Percentiles rank a stretch among this genome's conserved stretches.
Conservation (phyloP, 2,797 vertebrate species). For the Ceyx erithaca region DNA sequence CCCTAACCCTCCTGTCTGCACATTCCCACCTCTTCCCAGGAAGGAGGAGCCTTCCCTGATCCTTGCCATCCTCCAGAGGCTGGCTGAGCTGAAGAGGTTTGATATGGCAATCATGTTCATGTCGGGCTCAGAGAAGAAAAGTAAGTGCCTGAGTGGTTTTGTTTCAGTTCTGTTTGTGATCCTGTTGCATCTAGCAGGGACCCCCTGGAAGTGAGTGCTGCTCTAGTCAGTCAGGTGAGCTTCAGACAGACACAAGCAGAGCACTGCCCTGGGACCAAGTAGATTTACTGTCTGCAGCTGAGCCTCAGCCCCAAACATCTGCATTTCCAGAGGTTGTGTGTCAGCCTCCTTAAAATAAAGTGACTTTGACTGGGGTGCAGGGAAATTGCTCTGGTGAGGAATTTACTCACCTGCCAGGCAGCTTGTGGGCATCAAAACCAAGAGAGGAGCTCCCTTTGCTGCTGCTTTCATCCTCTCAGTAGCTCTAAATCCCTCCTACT, state of each 20-base stretch:
- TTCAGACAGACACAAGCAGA: not conserved
- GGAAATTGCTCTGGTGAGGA: not conserved
- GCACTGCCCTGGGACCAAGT: not conserved
- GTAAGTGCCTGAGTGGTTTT: conserved; percentile 75
- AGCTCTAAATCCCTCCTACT: not conserved
- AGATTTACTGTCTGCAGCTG: not conserved
- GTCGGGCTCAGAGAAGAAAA: conserved; percentile 89
- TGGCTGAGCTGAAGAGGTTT: conserved; percentile 89
- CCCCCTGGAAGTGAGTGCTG: fast-evolving
- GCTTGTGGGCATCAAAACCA: not conserved
- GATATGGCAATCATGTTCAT: conserved; percentile 98
- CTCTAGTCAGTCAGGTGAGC: not conserved
- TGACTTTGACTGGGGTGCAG: not conserved
- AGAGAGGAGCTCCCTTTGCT: not conserved
- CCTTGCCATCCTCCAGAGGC: conserved; percentile 85
- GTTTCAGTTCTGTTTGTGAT: not conserved
- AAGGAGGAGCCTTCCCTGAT: conserved; percentile 83
- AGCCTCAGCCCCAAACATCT: not conserved
- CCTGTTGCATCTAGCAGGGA: not conserved
- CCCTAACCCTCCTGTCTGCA: too few relatives aligned
- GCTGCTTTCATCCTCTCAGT: not conserved
- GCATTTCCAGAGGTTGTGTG: not conserved
- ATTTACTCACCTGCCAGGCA: not conserved
- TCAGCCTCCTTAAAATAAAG: not conserved
- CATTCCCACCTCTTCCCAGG: not conserved